Base-by-base conservation (phyloP, 2,888 invertebrate species). In the Mystacides longicornis region DNA sequence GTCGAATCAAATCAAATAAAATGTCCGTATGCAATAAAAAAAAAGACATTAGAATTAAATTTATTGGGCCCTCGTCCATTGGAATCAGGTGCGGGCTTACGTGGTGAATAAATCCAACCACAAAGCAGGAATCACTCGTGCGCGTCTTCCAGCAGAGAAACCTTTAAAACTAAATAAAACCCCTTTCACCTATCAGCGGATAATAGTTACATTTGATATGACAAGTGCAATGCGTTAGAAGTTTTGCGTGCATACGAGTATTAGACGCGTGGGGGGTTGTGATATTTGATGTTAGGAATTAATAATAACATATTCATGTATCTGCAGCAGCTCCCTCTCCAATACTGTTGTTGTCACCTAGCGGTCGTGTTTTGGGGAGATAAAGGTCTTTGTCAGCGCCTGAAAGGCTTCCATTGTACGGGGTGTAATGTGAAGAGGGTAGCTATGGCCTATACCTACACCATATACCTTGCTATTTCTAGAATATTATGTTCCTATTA, bases 301-400 rank as follows among this genome's bases (percentile, higher is more conserved):
- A 60, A 53, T 60, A 54, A 60, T 60, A 58, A 56, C 56, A 58
- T 60, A 58, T 60, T 58, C 60, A 60, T 60, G 53, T 57, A 60
- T 60, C 58, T 58, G 51, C 49, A 56, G 52, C 53, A 56, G 51
- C 57, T 55, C 55, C 55, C 58, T 51, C 58, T 53, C 53, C 52
- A 37, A 37, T 37, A 37, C 16, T 37, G 16, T 56, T 56, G 54
- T 58, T 60, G 60, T 60, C 60, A 60, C 60, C 60, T 60, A 60
- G 60, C 58, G 60, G 60, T 60, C 60, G 60, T 60, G 60, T 58
- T 60, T 60, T 56, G 60, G 58, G 60, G 60, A 60, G 60, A 60
- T 60, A 60, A 60, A 60, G 58, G 56, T 60, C 60, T 60, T 60
- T 60, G 60, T 60, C 49, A 52, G 37, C 51, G 53, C 54, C 53